Percentiles rank a stretch among this genome's conserved stretches.
These are phyloP conservation scores for Callyntrura sp. DNA, from an alignment of 2,888 invertebrate genomes.

Conservation along the genomic window DNA sequence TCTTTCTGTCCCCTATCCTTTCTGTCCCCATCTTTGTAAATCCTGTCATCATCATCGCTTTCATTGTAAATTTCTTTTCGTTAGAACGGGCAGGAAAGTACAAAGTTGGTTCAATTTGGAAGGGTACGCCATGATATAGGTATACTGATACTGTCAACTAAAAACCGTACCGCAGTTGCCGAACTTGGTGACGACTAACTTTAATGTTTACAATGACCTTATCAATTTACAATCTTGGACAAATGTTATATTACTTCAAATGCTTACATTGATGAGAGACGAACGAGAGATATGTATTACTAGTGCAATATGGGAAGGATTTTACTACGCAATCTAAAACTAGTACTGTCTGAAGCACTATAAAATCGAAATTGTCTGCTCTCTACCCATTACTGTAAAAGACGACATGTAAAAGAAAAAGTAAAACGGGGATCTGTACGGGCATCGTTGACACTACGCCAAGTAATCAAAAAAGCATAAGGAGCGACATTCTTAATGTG, in stretches of 20 bases:
- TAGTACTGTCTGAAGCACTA: neutral
- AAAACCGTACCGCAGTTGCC: neutral
- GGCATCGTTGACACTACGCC: no score
- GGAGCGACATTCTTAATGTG: no score
- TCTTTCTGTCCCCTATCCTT: conserved; percentile 55
- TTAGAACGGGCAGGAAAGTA: no score
- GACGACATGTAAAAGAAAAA: no score
- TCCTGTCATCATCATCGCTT: conserved; percentile 61
- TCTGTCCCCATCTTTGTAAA: conserved; percentile 44
- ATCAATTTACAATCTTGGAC: conserved; percentile 43
- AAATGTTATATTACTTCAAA: conserved; percentile 25
- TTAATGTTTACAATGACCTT: conserved; percentile 54
- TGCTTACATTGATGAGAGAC: neutral
- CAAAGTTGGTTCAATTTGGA: neutral
- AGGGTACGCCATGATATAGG: no score
- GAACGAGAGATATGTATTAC: neutral
- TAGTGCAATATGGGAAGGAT: neutral
- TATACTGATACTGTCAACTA: neutral
- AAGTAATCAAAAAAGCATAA: no score
- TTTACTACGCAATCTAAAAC: neutral
- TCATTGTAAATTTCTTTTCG: conserved; percentile 27
- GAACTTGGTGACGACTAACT: conserved; percentile 1
- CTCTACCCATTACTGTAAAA: no score
- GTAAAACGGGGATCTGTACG: no score
- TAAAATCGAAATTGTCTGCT: neutral